These are phyloP conservation scores for Ciconia maguari DNA, from an alignment of 2,113 vertebrate genomes.

Conservation along the genomic window DNA sequence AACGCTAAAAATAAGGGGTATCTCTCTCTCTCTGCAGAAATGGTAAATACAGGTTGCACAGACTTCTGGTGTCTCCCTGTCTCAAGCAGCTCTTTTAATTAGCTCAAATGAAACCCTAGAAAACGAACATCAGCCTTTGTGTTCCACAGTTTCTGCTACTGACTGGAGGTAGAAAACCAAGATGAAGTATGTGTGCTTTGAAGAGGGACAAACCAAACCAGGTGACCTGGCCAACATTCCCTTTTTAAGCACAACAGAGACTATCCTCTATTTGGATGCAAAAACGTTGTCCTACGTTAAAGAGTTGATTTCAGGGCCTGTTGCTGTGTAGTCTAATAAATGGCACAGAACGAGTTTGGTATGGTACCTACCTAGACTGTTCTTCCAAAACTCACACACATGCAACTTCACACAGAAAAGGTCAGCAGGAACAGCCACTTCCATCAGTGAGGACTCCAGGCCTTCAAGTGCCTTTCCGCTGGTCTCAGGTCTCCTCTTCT, in stretches of 20 bases:
- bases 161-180: background rate
- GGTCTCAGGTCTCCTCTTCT: background rate
- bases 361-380: background rate
- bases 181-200: background rate
- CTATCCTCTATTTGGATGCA: background rate
- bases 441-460: background rate
- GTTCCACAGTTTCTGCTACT: background rate
- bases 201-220: background rate
- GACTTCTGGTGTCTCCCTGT: background rate
- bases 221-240: background rate
- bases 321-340: background rate
- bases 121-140: background rate
- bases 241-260: background rate
- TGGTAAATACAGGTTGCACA: background rate
- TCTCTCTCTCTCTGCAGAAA: background rate
- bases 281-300: rapidly evolving
- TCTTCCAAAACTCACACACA: background rate
- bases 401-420: background rate
- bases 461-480: background rate
- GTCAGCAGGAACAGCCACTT: background rate
- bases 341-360: background rate
- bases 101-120: background rate
- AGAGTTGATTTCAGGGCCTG: background rate
- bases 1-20: background rate
- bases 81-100: background rate